These are phyloP conservation scores for Sebastes minor DNA, from an alignment of 2,797 vertebrate species.

Conservation along the genomic window DNA sequence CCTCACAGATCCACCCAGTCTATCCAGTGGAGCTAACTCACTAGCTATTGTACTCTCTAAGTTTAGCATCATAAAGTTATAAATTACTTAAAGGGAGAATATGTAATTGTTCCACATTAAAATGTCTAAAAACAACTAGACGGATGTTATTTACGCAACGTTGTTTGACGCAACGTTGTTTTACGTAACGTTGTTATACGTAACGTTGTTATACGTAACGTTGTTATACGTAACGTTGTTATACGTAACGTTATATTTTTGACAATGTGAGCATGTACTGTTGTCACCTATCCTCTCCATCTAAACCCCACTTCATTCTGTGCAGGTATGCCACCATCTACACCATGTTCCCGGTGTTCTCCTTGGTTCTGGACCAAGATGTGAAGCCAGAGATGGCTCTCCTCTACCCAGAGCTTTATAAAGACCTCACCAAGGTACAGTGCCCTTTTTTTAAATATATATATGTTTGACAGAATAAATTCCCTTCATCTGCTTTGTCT, in stretches of 20 bases:
- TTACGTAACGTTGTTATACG: no score
- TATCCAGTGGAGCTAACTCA: background rate
- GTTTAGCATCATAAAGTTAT: no score
- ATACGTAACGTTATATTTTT: no score
- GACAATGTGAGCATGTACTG: background rate
- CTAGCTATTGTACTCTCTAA: background rate
- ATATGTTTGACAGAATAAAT: background rate
- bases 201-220: no score
- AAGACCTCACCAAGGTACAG: slow-evolving; percentile 96
- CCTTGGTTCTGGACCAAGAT: slow-evolving; percentile 96
- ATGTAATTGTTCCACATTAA: background rate
- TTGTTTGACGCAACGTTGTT: no score
- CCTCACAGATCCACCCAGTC: background rate
- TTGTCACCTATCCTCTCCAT: background rate
- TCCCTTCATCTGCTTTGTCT: rapidly evolving
- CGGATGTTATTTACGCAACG: no score
- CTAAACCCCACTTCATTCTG: background rate
- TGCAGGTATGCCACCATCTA: slow-evolving; percentile 96
- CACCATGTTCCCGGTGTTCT: slow-evolving; percentile 99
- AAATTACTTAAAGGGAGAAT: background rate
- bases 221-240: no score
- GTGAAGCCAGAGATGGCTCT: slow-evolving; percentile 97
- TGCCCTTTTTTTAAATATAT: background rate
- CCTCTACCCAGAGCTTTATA: slow-evolving; percentile 98
- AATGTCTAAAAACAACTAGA: no score